Evolutionary conservation across 23 tunicate genomes (phyloP).

Genomic region (Trididemnum nubilum): DNA sequence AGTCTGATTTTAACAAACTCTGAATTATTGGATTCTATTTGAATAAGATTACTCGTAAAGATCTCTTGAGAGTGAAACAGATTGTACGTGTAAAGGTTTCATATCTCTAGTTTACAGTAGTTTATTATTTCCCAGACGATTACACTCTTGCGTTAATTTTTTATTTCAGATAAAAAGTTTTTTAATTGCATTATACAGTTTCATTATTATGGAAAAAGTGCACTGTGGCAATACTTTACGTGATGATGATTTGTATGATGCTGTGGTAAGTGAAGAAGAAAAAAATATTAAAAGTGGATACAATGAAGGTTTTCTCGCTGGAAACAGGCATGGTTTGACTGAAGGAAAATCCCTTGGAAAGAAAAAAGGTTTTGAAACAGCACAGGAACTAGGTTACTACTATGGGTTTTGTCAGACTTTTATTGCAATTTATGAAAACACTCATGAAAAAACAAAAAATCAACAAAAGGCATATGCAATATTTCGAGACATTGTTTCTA

Average conservation of each 20-base stretch:
- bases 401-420: slow-evolving; percentile 35
- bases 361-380: slow-evolving; percentile 31
- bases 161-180: too few species aligned
- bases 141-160: too few species aligned
- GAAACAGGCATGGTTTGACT: slow-evolving; percentile 13
- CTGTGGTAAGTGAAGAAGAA: slow-evolving; percentile 22
- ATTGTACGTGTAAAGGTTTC: too few species aligned
- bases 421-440: too few species aligned
- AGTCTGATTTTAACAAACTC: too few species aligned
- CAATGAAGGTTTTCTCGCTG: slow-evolving; percentile 29
- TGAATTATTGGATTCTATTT: too few species aligned
- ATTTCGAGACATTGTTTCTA: not conserved
- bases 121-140: too few species aligned
- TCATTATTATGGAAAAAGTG: not conserved
- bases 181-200: not conserved
- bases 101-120: too few species aligned
- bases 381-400: slow-evolving; percentile 45
- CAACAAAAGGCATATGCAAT: not conserved
- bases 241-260: slow-evolving; percentile 26
- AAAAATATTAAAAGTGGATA: not conserved
- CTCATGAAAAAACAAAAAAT: too few species aligned
- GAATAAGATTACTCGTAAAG: too few species aligned
- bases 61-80: too few species aligned
- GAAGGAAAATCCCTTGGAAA: slow-evolving; percentile 52
- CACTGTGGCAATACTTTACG: not conserved